These are phyloP conservation scores for Anagrus nilaparvatae DNA, from an alignment of 1,140 invertebrate genomes.

Conservation along the genomic window DNA sequence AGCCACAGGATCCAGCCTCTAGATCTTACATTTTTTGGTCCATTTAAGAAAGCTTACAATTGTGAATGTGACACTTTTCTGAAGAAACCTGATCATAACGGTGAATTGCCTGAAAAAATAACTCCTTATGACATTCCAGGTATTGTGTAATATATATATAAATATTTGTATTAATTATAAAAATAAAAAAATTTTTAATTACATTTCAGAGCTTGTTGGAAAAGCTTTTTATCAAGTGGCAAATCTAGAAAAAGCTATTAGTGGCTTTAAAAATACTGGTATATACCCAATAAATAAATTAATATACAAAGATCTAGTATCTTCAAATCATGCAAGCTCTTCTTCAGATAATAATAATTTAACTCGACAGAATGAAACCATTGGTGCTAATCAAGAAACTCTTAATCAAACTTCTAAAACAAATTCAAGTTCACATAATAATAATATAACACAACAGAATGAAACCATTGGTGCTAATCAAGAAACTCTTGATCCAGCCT, in stretches of 20 bases:
- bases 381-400: slow-evolving; percentile 3
- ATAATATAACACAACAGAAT: no score
- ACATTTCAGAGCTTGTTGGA: no score
- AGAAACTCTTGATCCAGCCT: slow-evolving; percentile 19
- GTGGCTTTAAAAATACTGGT: slow-evolving; percentile 23
- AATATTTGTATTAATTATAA: no score
- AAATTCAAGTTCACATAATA: slow-evolving; percentile 18
- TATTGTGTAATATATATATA: no score
- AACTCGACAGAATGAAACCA: neutral
- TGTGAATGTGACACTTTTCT: slow-evolving; percentile 19
- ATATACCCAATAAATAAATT: slow-evolving; percentile 20
- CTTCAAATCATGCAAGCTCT: neutral
- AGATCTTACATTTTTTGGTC: slow-evolving; percentile 22
- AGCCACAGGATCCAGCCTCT: slow-evolving; percentile 21
- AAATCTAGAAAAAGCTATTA: slow-evolving; percentile 21
- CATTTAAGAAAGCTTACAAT: slow-evolving; percentile 15
- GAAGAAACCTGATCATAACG: slow-evolving; percentile 15
- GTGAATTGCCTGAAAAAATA: slow-evolving; percentile 18
- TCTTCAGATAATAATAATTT: neutral
- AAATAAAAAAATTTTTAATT: no score
- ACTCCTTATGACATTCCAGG: slow-evolving; percentile 18
- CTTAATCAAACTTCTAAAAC: slow-evolving; percentile 21
- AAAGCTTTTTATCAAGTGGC: slow-evolving; percentile 20
- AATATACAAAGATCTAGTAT: slow-evolving; percentile 5
- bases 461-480: no score